Evolutionary conservation across 1,140 invertebrate genomes (phyloP).

Genomic region (Drosophila subpulchrella): DNA sequence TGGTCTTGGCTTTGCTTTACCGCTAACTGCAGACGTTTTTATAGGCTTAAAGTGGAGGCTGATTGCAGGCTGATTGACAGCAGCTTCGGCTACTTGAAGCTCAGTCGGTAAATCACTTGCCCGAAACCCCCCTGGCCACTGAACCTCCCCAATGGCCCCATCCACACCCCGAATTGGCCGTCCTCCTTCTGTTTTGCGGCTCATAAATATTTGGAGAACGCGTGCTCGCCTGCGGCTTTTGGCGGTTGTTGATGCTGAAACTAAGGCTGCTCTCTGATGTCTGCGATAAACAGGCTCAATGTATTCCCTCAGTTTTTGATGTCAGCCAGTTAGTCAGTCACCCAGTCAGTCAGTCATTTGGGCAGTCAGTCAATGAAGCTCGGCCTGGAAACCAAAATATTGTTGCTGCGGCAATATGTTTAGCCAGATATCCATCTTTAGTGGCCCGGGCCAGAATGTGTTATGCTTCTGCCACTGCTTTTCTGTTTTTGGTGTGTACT

Average conservation of each 20-base stretch:
- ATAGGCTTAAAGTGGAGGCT: conserved; percentile 78
- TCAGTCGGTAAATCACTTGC: conserved; percentile 68
- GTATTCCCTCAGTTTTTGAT: conserved; percentile 42
- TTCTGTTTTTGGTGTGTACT: conserved; percentile 6
- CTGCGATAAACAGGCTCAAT: conserved; percentile 56
- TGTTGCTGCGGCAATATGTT: conserved; percentile 56
- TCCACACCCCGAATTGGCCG: not conserved
- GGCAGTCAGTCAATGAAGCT: conserved; percentile 14
- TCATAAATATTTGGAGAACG: conserved; percentile 75
- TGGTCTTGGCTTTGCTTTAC: conserved; percentile 35
- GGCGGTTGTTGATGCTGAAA: conserved; percentile 33
- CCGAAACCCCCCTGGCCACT: conserved; percentile 30
- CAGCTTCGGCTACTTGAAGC: conserved; percentile 74
- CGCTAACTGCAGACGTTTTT: conserved; percentile 70
- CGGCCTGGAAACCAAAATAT: conserved; percentile 57
- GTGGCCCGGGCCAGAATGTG: conserved; percentile 28
- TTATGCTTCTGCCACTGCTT: conserved; percentile 39
- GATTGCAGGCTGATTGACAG: conserved; percentile 78
- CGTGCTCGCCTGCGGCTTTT: conserved; percentile 61
- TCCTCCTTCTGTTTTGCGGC: conserved; percentile 31
- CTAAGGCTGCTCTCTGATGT: conserved; percentile 44
- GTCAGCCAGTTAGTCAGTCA: conserved; percentile 34
- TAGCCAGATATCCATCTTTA: conserved; percentile 61
- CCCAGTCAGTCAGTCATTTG: conserved; percentile 24
- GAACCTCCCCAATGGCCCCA: not conserved